These are phyloP conservation scores for Macrotus californicus DNA, from an alignment of 2,113 vertebrate genomes.

Conservation along the genomic window DNA sequence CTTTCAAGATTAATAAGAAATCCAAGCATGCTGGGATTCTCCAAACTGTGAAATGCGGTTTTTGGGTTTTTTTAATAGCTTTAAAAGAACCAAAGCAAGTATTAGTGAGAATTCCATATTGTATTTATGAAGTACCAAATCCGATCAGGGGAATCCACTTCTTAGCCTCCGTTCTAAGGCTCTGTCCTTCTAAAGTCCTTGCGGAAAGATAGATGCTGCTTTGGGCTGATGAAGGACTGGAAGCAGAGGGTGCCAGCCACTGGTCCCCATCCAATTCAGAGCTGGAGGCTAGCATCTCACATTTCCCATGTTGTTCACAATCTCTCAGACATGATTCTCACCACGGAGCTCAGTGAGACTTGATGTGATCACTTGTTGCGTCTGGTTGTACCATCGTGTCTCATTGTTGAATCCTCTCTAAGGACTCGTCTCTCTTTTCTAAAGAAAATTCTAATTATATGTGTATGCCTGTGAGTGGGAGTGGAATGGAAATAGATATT, in stretches of 20 bases:
- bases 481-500: neutral
- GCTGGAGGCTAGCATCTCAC: neutral
- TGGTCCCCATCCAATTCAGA: neutral
- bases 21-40: neutral
- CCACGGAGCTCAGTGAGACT: neutral
- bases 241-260: neutral
- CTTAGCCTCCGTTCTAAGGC: neutral
- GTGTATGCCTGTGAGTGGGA: neutral
- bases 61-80: neutral
- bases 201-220: neutral
- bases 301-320: accelerated
- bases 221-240: neutral
- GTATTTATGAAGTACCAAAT: neutral
- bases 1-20: slow-evolving; percentile 54
- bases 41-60: neutral
- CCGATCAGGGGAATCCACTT: neutral
- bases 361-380: neutral
- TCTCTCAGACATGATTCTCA: neutral
- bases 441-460: neutral
- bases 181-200: neutral
- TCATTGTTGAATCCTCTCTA: neutral
- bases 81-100: neutral
- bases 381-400: neutral
- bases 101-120: neutral
- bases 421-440: neutral